A percentile compares a stretch with the other conserved stretches of the same genome.
Conservation (phyloP, 92 coral and sea anemone genomes). For the Epizoanthus rinbou region DNA sequence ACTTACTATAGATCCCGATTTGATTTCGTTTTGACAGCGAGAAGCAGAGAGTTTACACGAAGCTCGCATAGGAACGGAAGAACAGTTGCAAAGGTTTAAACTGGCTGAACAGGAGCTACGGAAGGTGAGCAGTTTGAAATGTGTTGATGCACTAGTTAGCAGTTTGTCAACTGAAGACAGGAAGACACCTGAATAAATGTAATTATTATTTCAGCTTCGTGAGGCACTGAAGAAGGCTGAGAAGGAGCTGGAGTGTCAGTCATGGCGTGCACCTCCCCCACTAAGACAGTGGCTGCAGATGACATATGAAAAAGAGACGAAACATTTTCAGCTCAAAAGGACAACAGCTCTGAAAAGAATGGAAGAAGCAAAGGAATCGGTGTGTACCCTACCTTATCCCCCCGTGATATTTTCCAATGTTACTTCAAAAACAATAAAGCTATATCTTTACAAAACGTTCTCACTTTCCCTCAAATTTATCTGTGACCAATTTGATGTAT, state of each 20-base stretch:
- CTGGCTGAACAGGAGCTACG: constrained; percentile 86
- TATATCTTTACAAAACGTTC: no score
- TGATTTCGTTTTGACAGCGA: constrained; percentile 23
- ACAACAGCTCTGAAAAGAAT: constrained; percentile 86
- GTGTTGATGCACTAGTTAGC: no score
- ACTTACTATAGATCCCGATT: background rate
- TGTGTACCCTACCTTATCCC: constrained; percentile 39
- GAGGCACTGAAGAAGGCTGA: constrained; percentile 91
- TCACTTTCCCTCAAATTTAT: no score
- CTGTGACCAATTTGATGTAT: background rate
- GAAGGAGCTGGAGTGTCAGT: constrained; percentile 83
- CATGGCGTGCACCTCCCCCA: constrained; percentile 86
- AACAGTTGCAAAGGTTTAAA: constrained; percentile 77
- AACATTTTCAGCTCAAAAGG: constrained; percentile 81
- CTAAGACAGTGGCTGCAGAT: constrained; percentile 92
- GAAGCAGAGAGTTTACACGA: constrained; percentile 61
- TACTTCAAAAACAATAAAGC: no score
- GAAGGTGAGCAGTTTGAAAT: constrained; percentile 54
- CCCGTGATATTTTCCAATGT: no score
- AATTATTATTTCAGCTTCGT: constrained; percentile 67
- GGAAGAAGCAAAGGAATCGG: constrained; percentile 97
- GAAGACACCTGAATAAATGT: background rate
- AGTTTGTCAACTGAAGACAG: no score
- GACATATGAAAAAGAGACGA: constrained; percentile 87
- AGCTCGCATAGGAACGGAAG: constrained; percentile 73